phyloP scores from a whole-genome alignment of 1,140 invertebrate species.

The Drosophila eugracilis region DNA sequence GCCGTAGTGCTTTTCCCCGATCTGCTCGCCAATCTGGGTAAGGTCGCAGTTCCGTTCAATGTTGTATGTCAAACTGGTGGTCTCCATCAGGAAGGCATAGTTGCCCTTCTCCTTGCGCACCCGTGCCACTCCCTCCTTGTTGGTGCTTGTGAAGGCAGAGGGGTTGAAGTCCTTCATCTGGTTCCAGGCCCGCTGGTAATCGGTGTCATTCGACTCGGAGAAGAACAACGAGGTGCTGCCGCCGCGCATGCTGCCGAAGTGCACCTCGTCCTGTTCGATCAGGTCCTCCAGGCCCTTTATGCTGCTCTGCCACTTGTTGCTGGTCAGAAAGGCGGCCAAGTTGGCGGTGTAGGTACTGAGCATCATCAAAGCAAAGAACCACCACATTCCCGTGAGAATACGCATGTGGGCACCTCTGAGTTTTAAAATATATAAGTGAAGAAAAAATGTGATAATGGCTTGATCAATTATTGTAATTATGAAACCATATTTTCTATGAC shows the following conservation, averaged over 20 bases:
- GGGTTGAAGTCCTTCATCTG: constrained; percentile 93
- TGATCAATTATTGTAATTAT: too few relatives aligned
- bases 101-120: constrained; percentile 88
- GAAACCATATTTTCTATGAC: too few relatives aligned
- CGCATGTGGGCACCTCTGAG: constrained; percentile 92
- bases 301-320: constrained; percentile 91
- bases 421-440: neutral
- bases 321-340: constrained; percentile 96
- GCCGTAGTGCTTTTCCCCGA: constrained; percentile 94
- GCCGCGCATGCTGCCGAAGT: constrained; percentile 91
- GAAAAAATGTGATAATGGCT: too few relatives aligned
- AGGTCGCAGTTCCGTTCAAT: constrained; percentile 91
- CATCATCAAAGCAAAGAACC: constrained; percentile 98
- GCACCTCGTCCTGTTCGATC: constrained; percentile 93
- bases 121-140: constrained; percentile 93
- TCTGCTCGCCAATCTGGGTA: constrained; percentile 90
- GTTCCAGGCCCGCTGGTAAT: constrained; percentile 90
- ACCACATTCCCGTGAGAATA: constrained; percentile 95
- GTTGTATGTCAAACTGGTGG: constrained; percentile 92
- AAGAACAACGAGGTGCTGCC: constrained; percentile 89
- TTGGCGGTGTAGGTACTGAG: constrained; percentile 98
- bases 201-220: constrained; percentile 88
- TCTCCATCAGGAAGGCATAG: constrained; percentile 95
- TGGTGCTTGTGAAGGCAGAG: constrained; percentile 91
- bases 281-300: constrained; percentile 95